Conservation (phyloP, 2,797 vertebrate genomes). For the Echiichthys vipera region DNA sequence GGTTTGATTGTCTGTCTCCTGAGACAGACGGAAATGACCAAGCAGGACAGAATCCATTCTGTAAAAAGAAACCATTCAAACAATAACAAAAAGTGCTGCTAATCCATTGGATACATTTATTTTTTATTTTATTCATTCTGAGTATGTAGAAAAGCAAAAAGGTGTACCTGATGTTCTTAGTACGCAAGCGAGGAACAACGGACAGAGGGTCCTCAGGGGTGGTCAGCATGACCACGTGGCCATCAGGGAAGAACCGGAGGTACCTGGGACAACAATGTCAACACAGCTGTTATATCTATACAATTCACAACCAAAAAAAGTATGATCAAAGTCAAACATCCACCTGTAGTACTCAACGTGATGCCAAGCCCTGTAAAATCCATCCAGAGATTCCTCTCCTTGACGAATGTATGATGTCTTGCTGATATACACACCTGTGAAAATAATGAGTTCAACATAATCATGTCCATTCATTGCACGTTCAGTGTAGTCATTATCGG, state of each 20-base stretch:
- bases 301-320: background rate
- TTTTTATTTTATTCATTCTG: background rate
- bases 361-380: constrained; percentile 98
- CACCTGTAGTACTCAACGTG: constrained; percentile 99
- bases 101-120: background rate
- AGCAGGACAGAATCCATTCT: constrained; percentile 94
- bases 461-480: background rate
- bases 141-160: background rate
- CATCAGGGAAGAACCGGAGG: constrained; percentile 96
- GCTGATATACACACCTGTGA: constrained; percentile 95
- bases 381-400: constrained; percentile 97
- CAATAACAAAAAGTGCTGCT: background rate
- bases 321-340: constrained; percentile 2
- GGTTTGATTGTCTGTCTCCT: constrained; percentile 99
- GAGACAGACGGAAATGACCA: constrained; percentile 97
- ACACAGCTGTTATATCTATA: background rate
- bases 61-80: constrained; percentile 50
- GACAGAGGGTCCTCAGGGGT: constrained; percentile 93
- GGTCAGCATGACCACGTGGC: constrained; percentile 94
- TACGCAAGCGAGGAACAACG: constrained; percentile 92
- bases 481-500: background rate
- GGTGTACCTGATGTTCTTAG: constrained; percentile 89
- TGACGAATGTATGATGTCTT: constrained; percentile 97
- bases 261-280: constrained; percentile 84
- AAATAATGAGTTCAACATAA: constrained; percentile 15